A percentile compares a stretch with the other conserved stretches of the same genome.
phyloP scores from a whole-genome alignment of 2,797 vertebrate species.

The Crocidura indochinensis region DNA sequence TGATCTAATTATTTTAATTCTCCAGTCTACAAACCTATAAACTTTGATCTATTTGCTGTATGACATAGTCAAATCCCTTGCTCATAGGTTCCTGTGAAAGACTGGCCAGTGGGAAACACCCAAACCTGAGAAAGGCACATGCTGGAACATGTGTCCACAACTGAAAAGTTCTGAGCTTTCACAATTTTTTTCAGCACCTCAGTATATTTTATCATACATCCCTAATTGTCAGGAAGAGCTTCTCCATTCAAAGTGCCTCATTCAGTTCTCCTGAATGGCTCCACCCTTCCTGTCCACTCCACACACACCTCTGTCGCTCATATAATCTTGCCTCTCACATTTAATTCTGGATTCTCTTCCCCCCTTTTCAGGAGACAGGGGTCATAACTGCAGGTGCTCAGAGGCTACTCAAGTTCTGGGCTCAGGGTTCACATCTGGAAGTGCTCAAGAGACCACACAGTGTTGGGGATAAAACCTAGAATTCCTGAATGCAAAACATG shows the following conservation, averaged over 20 bases:
- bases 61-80: not conserved
- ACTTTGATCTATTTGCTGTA: not conserved
- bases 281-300: not conserved
- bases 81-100: not conserved
- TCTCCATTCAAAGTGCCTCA: not conserved
- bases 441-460: too few relatives aligned
- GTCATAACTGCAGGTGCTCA: too few relatives aligned
- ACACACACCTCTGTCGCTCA: not conserved
- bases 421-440: too few relatives aligned
- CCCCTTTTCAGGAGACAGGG: too few relatives aligned
- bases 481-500: too few relatives aligned
- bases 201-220: not conserved
- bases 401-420: too few relatives aligned
- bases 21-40: not conserved
- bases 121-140: not conserved
- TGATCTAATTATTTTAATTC: not conserved
- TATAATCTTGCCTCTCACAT: not conserved
- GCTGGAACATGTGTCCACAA: not conserved
- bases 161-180: not conserved
- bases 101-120: not conserved
- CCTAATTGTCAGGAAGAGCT: not conserved
- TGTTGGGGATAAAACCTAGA: too few relatives aligned
- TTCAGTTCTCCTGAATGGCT: not conserved
- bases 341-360: not conserved
- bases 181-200: not conserved